A percentile compares a stretch with the other conserved stretches of the same genome.
Conservation (phyloP, 2,888 invertebrate species). For the Allolobophora icterica region DNA sequence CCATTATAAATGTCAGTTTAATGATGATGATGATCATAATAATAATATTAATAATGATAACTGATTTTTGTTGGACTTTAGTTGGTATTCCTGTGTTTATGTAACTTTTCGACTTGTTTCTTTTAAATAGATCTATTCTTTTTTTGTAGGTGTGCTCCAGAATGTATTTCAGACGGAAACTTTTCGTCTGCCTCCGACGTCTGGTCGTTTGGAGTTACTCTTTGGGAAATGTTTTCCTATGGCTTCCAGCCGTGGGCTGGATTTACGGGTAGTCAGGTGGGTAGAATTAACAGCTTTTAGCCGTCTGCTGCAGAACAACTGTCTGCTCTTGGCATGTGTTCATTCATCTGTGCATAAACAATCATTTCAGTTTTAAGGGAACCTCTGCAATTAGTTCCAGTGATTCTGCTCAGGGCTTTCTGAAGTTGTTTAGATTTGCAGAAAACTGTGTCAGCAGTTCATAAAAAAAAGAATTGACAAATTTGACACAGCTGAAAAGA, state of each 20-base stretch:
- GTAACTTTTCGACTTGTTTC: background rate
- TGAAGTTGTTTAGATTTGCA: no score
- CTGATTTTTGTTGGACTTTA: background rate
- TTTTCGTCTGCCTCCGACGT: constrained; percentile 97
- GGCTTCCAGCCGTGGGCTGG: constrained; percentile 92
- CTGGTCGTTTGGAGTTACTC: constrained; percentile 95
- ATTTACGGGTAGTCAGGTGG: constrained; percentile 61
- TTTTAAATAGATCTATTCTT: background rate
- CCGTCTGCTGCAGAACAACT: background rate
- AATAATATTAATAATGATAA: background rate
- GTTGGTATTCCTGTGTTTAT: background rate
- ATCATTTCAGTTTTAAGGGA: no score
- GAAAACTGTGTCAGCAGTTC: no score
- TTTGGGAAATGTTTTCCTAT: constrained; percentile 99
- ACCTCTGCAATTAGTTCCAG: no score
- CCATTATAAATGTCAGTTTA: background rate
- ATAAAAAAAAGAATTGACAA: no score
- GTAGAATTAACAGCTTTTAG: background rate
- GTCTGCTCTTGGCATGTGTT: background rate
- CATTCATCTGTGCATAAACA: background rate
- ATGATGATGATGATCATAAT: background rate
- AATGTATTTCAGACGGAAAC: constrained; percentile 91
- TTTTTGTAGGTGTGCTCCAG: constrained; percentile 85
- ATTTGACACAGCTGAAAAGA: no score
- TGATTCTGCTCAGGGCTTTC: no score